Evolutionary conservation across 2,888 invertebrate species (phyloP), one percentile per base, ranked within the genome.

Genomic region (Venusia cambrica): DNA sequence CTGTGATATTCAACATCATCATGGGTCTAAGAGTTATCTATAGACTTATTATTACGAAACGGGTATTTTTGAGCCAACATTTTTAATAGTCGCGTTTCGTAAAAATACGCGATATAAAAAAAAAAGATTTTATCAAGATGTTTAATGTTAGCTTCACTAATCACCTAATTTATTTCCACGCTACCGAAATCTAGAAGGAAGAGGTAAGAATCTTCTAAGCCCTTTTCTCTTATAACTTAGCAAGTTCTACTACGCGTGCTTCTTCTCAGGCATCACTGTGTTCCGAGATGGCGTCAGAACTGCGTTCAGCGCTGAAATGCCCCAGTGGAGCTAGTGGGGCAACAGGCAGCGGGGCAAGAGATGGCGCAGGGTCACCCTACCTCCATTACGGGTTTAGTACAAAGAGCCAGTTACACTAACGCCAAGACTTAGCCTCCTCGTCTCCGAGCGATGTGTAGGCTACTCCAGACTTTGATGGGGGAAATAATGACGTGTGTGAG

Each of bases 271-370:
- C 90, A 45, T 91, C 92, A 35, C 87, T 93, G 55, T 92, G 92
- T 74, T 90, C 91, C 54, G 92, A 92, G 83, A 92, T 93, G 92
- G 90, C 91, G 42, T 89, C 90, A 41, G 93, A 93, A 73, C 85
- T 93, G 52, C 89, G 91, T 50, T 91, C 91, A 53, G 92, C 92
- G 42, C 73, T 93, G 57, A 90, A 91, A 66, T 92, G 92, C 59
- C 89, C 90, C 42, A 89, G 90, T 37, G 85, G 89, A 21, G 85
- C 88, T 4, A 78, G 80, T 7, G 65, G 72, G 16, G 67, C 69
- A 2, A 71, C 63, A 4, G 70, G 70, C 1, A 59, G 71, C 17
- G 76, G 75, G 2, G 77, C 73, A 9, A 68, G 80, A 11, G 87
- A 79, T 30, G 90, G 89, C 36, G 88, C 89, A 3, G 89, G 88